phyloP scores from a whole-genome alignment of 2,113 vertebrate genomes.

The Collichthys lucidus region DNA sequence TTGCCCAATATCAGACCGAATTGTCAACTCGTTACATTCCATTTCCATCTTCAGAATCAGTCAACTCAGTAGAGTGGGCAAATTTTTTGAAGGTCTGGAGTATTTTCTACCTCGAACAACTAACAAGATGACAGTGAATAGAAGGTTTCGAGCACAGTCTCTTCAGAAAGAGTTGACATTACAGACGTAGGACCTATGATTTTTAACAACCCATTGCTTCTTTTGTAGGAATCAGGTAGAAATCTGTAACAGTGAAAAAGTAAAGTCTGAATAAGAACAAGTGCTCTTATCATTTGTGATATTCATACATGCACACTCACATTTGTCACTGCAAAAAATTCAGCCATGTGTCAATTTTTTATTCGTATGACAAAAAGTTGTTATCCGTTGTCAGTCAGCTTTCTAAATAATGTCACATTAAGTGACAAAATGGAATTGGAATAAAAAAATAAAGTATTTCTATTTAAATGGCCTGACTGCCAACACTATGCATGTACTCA shows the following conservation, averaged over 20 bases:
- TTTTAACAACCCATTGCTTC: not conserved
- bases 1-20: too few species aligned
- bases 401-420: too few species aligned
- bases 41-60: too few species aligned
- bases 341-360: not conserved
- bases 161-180: not conserved
- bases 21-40: too few species aligned
- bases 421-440: too few species aligned
- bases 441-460: too few species aligned
- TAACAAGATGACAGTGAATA: not conserved
- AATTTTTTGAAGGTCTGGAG: too few species aligned
- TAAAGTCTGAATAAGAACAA: not conserved
- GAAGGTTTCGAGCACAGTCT: not conserved
- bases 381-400: too few species aligned
- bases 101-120: not conserved
- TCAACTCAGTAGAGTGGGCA: too few species aligned
- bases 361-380: too few species aligned
- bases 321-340: not conserved
- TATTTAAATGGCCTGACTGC: too few species aligned
- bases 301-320: not conserved
- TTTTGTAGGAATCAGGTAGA: not conserved
- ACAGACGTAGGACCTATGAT: not conserved
- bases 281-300: not conserved
- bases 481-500: not conserved
- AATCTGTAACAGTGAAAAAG: not conserved